These are phyloP conservation scores for Platycheirus rosarum DNA, from an alignment of 2,888 invertebrate genomes.

Conservation along the genomic window DNA sequence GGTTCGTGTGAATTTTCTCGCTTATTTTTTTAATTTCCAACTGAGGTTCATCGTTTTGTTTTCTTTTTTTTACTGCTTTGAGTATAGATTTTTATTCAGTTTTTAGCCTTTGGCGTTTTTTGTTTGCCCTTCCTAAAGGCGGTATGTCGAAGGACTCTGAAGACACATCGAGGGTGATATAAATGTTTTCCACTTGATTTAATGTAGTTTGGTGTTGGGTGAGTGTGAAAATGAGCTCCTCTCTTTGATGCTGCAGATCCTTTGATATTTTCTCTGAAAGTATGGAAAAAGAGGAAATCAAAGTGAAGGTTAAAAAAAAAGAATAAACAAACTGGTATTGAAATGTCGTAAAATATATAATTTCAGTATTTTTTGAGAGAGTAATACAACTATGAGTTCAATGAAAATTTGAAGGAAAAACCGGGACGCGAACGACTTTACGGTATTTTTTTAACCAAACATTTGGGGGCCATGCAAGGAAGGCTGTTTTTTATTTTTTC, in stretches of 20 bases:
- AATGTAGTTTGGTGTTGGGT: constrained; percentile 49
- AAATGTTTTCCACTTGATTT: constrained; percentile 70
- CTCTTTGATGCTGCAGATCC: neutral
- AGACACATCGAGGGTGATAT: constrained; percentile 57
- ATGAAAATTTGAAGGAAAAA: constrained; percentile 18
- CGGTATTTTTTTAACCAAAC: constrained; percentile 30
- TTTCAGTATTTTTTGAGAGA: neutral
- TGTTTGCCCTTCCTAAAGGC: neutral
- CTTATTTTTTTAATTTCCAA: constrained; percentile 14
- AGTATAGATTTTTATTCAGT: constrained; percentile 35
- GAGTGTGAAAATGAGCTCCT: constrained; percentile 11
- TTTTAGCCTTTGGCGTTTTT: constrained; percentile 17
- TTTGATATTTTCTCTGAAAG: constrained; percentile 3
- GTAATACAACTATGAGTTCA: no score
- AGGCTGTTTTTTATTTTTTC: neutral
- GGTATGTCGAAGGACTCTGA: constrained; percentile 34
- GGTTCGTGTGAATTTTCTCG: constrained; percentile 14
- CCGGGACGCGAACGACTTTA: constrained; percentile 36
- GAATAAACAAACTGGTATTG: constrained; percentile 52
- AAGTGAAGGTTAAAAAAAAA: constrained; percentile 32
- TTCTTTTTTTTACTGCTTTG: constrained; percentile 7
- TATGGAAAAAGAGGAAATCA: neutral
- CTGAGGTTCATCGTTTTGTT: constrained; percentile 19
- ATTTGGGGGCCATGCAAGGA: no score
- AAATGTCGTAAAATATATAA: constrained; percentile 47